These are phyloP conservation scores for Ceriagrion tenellum DNA, from an alignment of 2,888 invertebrate genomes.

Conservation along the genomic window DNA sequence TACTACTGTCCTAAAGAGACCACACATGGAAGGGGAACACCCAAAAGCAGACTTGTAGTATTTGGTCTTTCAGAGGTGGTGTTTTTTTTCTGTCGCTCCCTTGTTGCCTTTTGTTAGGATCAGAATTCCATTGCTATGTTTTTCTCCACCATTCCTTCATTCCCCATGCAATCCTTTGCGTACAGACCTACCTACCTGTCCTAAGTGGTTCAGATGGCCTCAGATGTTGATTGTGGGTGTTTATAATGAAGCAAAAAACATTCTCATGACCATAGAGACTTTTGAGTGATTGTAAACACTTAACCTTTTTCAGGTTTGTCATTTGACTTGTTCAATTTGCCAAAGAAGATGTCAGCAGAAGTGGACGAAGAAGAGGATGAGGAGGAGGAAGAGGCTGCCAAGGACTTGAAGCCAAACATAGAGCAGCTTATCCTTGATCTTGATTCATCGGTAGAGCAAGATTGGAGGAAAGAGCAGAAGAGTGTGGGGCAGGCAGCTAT, in stretches of 20 bases:
- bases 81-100: no score
- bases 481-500: conserved; percentile 52
- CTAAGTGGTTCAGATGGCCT: no score
- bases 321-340: conserved; percentile 69
- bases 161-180: no score
- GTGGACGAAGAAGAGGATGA: conserved; percentile 61
- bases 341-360: conserved; percentile 69
- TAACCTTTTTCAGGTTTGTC: conserved; percentile 44
- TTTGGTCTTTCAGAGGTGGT: no score
- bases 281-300: not conserved
- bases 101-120: no score
- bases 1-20: no score
- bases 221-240: not conserved
- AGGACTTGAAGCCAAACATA: conserved; percentile 70
- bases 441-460: conserved; percentile 71
- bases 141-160: no score
- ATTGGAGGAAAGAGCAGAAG: conserved; percentile 69
- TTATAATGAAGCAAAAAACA: not conserved
- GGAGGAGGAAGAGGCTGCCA: conserved; percentile 60
- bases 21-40: no score
- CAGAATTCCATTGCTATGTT: no score
- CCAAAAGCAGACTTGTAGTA: no score
- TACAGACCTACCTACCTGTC: no score
- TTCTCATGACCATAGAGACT: not conserved
- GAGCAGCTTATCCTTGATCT: conserved; percentile 70